Base-by-base conservation (phyloP, 1,140 invertebrate genomes). In the Drosophila ogumai region DNA sequence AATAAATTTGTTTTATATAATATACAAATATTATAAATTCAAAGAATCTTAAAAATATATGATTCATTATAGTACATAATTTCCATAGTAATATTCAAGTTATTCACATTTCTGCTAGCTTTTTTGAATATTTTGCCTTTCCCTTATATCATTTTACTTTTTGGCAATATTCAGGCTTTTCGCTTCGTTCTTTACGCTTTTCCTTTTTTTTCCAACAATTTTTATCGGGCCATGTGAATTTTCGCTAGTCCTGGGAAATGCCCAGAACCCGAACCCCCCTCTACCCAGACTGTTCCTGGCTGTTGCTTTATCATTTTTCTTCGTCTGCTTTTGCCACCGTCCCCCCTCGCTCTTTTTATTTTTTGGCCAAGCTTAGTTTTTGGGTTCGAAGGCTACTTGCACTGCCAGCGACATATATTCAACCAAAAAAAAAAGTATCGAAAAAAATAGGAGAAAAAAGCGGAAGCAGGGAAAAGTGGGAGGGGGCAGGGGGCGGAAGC, bases 261-360 rank as follows among this genome's bases (percentile, higher is more conserved):
- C 7, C 19, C 63, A 32, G 5, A 28, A 32, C 46, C 25, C 15
- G 25, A 22, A 15, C 17, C 28, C 9, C 10, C 22, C 7, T 7
- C 2, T 17, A 6, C 19, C 44, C 46, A 7, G 15, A 36, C 44
- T 32, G 6, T 36, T 69, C 38, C 61, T 67, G 66, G 63, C 61
- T 66, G 57, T 75, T 73, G 72, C 68, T 75, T 74, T 75, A 75
- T 75, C 73, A 75, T 75, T 75, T 75, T 75, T 75, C 73, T 74
- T 75, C 69, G 73, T 75, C 69, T 64, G 59, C 50, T 63, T 74
- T 55, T 22, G 17, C 50, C 50, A 54, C 12, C 32, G 25, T 19
- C 25, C 15, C 8, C 0, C 41, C 54, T 1, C 15, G 13, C 17
- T 36, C 50, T 59, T 54, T 74, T 50, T 75, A 50, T 64, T 40